These are phyloP conservation scores for Gambusia yucatana DNA, from an alignment of 2,797 vertebrate species.

Conservation along the genomic window DNA sequence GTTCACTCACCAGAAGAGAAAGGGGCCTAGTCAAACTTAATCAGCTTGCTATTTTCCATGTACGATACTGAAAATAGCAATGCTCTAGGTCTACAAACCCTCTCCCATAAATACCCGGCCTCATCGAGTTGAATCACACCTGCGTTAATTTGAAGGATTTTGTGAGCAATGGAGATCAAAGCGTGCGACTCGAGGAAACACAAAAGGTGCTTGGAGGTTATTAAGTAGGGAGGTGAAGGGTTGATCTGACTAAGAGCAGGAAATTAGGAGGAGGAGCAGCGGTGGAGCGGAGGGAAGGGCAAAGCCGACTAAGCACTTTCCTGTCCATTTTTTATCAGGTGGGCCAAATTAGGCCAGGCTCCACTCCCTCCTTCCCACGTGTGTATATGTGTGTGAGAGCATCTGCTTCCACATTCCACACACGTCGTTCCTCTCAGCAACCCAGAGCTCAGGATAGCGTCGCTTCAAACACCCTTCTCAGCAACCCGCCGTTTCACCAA, in stretches of 20 bases:
- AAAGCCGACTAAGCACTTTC: slow-evolving; percentile 79
- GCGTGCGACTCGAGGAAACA: slow-evolving; percentile 34
- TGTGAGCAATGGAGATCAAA: slow-evolving; percentile 33
- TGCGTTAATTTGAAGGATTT: neutral
- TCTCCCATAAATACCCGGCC: neutral
- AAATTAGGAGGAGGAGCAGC: slow-evolving; percentile 43
- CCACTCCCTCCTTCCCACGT: slow-evolving; percentile 26
- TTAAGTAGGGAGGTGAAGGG: slow-evolving; percentile 22
- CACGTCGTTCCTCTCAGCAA: slow-evolving; percentile 60
- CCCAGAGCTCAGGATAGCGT: slow-evolving; percentile 43
- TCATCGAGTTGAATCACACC: neutral
- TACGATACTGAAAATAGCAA: neutral
- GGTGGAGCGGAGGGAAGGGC: slow-evolving; percentile 53
- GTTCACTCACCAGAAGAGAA: neutral
- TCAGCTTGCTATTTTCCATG: neutral
- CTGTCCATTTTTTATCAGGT: slow-evolving; percentile 78
- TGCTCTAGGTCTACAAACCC: neutral
- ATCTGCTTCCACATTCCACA: slow-evolving; percentile 69
- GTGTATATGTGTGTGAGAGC: slow-evolving; percentile 33
- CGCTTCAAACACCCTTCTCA: slow-evolving; percentile 69
- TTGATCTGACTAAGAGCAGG: slow-evolving; percentile 27
- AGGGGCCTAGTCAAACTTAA: neutral
- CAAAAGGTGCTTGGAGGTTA: slow-evolving; percentile 35
- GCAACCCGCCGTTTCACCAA: slow-evolving; percentile 68
- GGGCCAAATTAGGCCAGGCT: slow-evolving; percentile 73